Evolutionary conservation across 2,888 invertebrate species (phyloP), one percentile per base, ranked within the genome.

Genomic region (Ischnus inquisitorius): DNA sequence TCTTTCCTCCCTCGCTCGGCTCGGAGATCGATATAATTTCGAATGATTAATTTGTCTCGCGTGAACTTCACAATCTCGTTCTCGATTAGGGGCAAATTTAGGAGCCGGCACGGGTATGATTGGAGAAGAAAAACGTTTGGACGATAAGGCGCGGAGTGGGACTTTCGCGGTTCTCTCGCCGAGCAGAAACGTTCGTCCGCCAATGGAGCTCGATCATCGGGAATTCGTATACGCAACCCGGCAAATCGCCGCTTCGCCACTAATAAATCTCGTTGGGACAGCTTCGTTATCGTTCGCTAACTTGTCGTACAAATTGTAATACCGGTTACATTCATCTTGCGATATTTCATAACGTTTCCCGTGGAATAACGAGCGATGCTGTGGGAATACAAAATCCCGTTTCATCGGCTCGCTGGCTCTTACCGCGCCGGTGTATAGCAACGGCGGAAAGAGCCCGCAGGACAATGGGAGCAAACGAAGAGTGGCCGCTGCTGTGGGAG

Each of bases 391-490:
- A 2, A 54, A 68, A 46, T 19, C 65, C 16, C 25, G 8, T 60
- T 16, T 14, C 2, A n/a, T 14, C 3, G 60, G 14, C 3, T 8
- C 14, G 34, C n/a, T 25, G 60, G 34, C n/a, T 25, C 34, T 60
- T 25, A 28, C 60, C 25, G 0, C 4, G 12, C 54, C 3, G 22
- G 22, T 22, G 19, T 22, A 8, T 16, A 22, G 22, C 8, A 1
- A 54, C 22, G 19, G 54, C 12, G 22, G 22, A 54, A 54, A 54
- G 22, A 22, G 22, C 43, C 41, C 43, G 54, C 54, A 43, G 82
- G 74, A 87, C 85, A 87, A 87, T 87, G 76, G 80, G 65, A 54
- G 84, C 84, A 87, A 87, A 87, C 84, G 87, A 86, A 87, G 87
- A 84, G 57, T 76, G 62, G 64, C 34, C 22, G 54, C 54, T 72